Percentiles rank a stretch among this genome's conserved stretches.
phyloP scores from a whole-genome alignment of 1,140 invertebrate species.

The Eriosoma lanigerum region DNA sequence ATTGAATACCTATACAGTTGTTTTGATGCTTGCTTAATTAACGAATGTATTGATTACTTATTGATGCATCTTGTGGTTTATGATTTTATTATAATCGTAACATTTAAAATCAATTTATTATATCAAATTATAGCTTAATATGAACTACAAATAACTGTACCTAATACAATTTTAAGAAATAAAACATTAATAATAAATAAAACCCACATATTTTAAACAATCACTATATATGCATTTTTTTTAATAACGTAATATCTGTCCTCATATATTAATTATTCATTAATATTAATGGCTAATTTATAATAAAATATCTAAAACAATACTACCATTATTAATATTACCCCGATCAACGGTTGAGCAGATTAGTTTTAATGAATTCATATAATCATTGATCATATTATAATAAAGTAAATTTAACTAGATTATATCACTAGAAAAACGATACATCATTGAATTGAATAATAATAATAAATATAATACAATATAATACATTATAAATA shows the following conservation, averaged over 20 bases:
- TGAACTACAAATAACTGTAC: not conserved
- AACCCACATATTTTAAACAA: not conserved
- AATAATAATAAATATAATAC: constrained; percentile 6
- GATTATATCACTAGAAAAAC: not conserved
- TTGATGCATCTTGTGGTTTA: not conserved
- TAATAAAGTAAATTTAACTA: constrained; percentile 44
- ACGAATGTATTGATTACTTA: not conserved
- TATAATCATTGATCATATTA: constrained; percentile 28
- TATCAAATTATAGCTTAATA: not conserved
- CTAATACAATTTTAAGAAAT: not conserved
- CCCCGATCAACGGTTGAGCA: constrained; percentile 46
- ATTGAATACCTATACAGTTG: not conserved
- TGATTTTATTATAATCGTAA: not conserved
- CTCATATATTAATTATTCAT: not conserved
- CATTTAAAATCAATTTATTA: not conserved
- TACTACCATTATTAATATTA: constrained; percentile 43
- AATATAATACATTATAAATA: constrained; percentile 14
- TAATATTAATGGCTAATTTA: constrained; percentile 16
- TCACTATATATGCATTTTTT: constrained; percentile 14
- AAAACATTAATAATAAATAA: constrained; percentile 37
- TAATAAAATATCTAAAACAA: constrained; percentile 12
- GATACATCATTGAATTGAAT: constrained; percentile 9
- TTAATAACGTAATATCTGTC: constrained; percentile 3
- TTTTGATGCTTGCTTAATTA: constrained; percentile 26
- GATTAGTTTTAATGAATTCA: constrained; percentile 47